Conservation (phyloP, 2,888 invertebrate species). For the Chalcis sispes region DNA sequence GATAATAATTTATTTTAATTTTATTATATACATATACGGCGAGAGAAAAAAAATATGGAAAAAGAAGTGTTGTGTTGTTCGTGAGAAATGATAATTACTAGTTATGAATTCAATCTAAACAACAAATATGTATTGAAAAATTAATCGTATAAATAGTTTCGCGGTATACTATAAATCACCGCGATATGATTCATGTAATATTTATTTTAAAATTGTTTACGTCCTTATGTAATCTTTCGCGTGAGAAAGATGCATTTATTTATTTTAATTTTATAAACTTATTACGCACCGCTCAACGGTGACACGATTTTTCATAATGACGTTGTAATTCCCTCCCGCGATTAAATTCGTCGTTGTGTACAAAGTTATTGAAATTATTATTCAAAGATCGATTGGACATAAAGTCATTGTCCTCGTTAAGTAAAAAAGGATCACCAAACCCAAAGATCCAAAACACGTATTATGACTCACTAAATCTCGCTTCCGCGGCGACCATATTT, state of each 20-base stretch:
- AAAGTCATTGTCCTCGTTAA: no score
- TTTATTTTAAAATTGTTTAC: slow-evolving; percentile 36
- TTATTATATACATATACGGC: slow-evolving; percentile 17
- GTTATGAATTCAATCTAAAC: no score
- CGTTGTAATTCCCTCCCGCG: no score
- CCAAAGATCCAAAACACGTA: not conserved
- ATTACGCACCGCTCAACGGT: not conserved
- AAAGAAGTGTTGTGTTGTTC: no score
- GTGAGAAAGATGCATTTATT: not conserved
- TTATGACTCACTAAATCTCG: slow-evolving; percentile 3
- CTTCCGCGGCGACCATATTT: slow-evolving; percentile 3
- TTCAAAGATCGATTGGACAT: no score
- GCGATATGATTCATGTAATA: slow-evolving; percentile 29
- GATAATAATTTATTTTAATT: no score
- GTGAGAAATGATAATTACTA: slow-evolving; percentile 12
- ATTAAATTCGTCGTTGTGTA: no score
- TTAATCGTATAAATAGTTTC: not conserved
- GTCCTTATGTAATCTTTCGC: slow-evolving; percentile 33
- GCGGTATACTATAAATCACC: not conserved
- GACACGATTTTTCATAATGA: no score
- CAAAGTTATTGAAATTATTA: no score
- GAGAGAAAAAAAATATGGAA: not conserved
- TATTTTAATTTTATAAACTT: slow-evolving; percentile 20
- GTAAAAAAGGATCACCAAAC: slow-evolving; percentile 14
- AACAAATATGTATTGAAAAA: no score